Base-by-base conservation (phyloP, 2,113 vertebrate genomes). In the Hepsetus odoe region DNA sequence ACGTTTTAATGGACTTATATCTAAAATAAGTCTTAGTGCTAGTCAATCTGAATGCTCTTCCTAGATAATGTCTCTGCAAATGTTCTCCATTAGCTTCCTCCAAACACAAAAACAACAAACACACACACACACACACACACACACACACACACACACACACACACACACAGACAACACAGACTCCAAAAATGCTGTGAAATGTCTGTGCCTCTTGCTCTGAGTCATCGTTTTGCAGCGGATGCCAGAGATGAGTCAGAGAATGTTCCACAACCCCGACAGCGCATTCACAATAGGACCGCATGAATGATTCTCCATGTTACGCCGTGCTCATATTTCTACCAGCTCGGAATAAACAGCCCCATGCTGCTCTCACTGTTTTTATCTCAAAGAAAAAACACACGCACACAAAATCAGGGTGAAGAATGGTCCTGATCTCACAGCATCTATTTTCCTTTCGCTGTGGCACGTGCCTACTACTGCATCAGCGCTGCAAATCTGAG, bases 191-290 rank as follows among this genome's bases (percentile, higher is more conserved):
- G 26, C 69, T 82, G 35, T 87, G 65, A 81, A 76, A 82, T 49
- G 46, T 83, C 80, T 77, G 75, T 56, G 71, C 69, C 66, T 93
- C 89, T 80, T 91, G 82, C 89, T 93, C 92, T 96, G 95, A 97
- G 91, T 98, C 95, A 98, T 87, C 79, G 24, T 89, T 89, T 86
- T 93, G 87, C 87, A 90, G 91, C 90, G 5, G 86, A 82, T 79
- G 92, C 91, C 82, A 90, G 92, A 88, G 93, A 95, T 96, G 95
- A 96, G 89, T 96, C 92, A 94, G 90, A 94, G 90, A 90, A 90
- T 87, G 85, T 93, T 92, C 91, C 91, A 90, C 88, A 90, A 85
- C 71, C 59, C 77, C 77, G 87, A 87, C 86, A 86, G 82, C 72
- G 80, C 84, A 84, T 82, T 82, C 78, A 81, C 76, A 74, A 72